These are phyloP conservation scores for Eremobia ochroleuca DNA, from an alignment of 2,888 invertebrate species.

Conservation along the genomic window DNA sequence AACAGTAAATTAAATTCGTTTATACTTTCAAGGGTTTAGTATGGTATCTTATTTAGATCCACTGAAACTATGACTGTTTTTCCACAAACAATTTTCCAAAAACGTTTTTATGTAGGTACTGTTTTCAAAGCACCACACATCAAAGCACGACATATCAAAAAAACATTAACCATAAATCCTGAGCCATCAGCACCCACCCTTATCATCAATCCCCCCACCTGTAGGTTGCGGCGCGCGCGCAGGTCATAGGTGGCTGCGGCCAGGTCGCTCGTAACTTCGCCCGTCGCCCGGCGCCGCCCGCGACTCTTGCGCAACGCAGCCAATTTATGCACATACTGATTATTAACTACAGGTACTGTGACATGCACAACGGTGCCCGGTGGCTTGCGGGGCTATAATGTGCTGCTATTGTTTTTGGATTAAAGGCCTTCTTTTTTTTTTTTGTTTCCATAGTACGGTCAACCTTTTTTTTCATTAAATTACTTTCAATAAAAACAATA, in stretches of 20 bases:
- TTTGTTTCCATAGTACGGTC: too few relatives aligned
- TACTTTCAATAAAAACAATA: neutral
- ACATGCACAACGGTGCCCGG: constrained; percentile 11
- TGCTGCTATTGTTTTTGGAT: neutral
- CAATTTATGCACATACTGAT: constrained; percentile 64
- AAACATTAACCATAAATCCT: neutral
- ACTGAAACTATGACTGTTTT: neutral
- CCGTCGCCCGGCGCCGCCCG: constrained; percentile 62
- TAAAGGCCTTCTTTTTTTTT: neutral
- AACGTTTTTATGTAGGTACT: neutral
- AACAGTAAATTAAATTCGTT: neutral
- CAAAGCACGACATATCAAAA: neutral
- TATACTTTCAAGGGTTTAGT: neutral
- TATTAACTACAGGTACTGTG: constrained; percentile 60
- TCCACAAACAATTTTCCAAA: neutral
- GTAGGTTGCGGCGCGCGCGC: constrained; percentile 62
- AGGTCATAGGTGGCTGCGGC: constrained; percentile 66
- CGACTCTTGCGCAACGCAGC: constrained; percentile 62
- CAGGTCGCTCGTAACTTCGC: constrained; percentile 67
- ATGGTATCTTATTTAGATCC: neutral
- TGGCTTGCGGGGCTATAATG: neutral
- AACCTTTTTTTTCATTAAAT: neutral
- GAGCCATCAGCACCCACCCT: constrained; percentile 32
- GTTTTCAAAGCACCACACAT: neutral
- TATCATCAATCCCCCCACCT: constrained; percentile 42